Evolutionary conservation across 1,140 invertebrate genomes (phyloP).

Genomic region (Drosophila bipectinata): DNA sequence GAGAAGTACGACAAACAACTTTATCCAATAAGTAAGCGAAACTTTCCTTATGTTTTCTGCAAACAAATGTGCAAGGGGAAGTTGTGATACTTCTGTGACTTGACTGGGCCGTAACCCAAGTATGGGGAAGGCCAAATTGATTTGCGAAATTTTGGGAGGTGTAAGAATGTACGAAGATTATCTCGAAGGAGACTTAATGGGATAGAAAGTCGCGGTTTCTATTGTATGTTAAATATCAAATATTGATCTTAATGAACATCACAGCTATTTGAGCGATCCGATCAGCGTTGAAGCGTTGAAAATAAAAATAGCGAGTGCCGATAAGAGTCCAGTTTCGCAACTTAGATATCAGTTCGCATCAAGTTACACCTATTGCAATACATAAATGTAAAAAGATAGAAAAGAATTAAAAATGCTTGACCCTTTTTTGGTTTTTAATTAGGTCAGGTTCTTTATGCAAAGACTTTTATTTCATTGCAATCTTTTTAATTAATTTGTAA

Average conservation of each 20-base stretch:
- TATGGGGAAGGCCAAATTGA: constrained; percentile 69
- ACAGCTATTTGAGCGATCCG: no score
- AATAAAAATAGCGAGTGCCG: no score
- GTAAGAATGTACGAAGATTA: no score
- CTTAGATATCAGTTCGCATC: no score
- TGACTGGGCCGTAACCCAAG: constrained; percentile 59
- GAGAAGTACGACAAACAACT: constrained; percentile 49
- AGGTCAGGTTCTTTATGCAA: background rate
- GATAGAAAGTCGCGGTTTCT: no score
- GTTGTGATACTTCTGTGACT: constrained; percentile 32
- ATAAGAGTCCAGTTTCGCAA: no score
- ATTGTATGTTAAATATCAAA: no score
- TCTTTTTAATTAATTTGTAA: constrained; percentile 82
- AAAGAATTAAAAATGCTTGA: background rate
- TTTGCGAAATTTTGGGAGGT: constrained; percentile 52
- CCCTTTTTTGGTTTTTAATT: background rate
- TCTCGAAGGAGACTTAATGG: no score
- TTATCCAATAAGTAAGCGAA: constrained; percentile 72
- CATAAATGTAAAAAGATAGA: constrained; percentile 1
- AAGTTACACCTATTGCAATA: no score
- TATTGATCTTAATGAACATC: no score
- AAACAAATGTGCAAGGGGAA: constrained; percentile 62
- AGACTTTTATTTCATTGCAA: constrained; percentile 53
- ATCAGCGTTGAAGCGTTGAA: no score
- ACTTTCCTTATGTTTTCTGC: constrained; percentile 69